Conservation (phyloP, 2,888 invertebrate species). For the Formica aserva region DNA sequence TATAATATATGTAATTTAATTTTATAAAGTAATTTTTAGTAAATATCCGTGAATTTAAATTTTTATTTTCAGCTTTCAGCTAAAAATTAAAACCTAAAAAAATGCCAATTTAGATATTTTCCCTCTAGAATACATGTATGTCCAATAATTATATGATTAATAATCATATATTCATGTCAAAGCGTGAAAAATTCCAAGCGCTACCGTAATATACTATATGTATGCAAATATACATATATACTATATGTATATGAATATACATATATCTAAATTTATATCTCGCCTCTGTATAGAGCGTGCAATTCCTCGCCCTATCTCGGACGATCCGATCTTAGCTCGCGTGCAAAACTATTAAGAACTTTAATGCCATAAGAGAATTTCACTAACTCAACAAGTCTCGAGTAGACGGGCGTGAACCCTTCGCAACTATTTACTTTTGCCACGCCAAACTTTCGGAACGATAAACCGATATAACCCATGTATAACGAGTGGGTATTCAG, state of each 20-base stretch:
- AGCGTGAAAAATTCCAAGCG: not conserved
- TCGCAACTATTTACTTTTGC: slow-evolving; percentile 25
- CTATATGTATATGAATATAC: not conserved
- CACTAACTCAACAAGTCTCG: slow-evolving; percentile 51
- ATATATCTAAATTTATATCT: not conserved
- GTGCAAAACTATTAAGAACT: slow-evolving; percentile 59
- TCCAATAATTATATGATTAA: slow-evolving; percentile 7
- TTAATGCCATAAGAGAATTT: slow-evolving; percentile 61
- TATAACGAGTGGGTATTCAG: slow-evolving; percentile 7
- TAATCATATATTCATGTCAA: not conserved
- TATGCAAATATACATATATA: not conserved
- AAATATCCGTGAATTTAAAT: not conserved
- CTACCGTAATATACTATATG: not conserved
- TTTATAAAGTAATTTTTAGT: not conserved
- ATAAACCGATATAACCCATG: slow-evolving; percentile 18
- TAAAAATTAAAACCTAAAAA: not conserved
- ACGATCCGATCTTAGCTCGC: slow-evolving; percentile 14
- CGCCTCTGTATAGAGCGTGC: not conserved
- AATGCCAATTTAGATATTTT: not conserved
- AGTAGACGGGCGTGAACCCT: slow-evolving; percentile 36
- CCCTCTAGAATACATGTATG: not conserved
- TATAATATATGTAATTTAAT: not conserved
- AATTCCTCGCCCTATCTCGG: not conserved
- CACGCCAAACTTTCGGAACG: slow-evolving; percentile 15
- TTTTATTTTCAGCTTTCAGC: not conserved